Evolutionary conservation across 1,140 invertebrate genomes (phyloP).

Genomic region (Lepidurus packardi): DNA sequence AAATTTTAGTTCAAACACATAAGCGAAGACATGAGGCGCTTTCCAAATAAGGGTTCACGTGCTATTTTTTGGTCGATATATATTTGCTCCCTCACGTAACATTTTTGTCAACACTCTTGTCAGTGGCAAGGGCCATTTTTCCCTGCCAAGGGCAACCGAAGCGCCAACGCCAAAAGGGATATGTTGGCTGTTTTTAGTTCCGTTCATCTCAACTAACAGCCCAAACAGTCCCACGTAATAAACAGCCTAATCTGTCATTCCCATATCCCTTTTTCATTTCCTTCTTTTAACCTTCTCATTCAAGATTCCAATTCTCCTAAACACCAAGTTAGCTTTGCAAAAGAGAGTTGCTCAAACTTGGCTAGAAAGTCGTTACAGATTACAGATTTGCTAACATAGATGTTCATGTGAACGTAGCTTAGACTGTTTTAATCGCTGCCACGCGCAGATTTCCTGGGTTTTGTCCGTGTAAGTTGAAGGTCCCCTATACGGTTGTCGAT

Average conservation of each 20-base stretch:
- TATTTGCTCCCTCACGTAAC: background rate
- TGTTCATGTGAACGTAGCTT: no score
- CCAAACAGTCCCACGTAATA: conserved; percentile 16
- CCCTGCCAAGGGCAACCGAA: background rate
- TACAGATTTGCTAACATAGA: no score
- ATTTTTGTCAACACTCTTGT: conserved; percentile 11
- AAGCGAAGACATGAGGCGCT: background rate
- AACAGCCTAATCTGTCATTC: conserved; percentile 7
- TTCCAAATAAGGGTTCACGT: background rate
- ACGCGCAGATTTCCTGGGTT: no score
- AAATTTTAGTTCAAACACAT: no score
- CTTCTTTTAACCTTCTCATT: background rate
- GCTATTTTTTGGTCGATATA: background rate
- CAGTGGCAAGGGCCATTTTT: background rate
- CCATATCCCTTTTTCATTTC: background rate
- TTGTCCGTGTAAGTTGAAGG: no score
- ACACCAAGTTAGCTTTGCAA: no score
- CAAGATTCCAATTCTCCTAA: background rate
- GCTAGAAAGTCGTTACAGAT: no score
- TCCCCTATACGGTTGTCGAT: no score
- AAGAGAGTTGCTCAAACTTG: no score
- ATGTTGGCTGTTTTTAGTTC: background rate
- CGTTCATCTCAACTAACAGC: conserved; percentile 5
- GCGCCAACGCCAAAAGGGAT: background rate
- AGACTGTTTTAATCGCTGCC: no score